Base-by-base conservation (phyloP, 1,140 invertebrate genomes). In the Tetraneura akinire region DNA sequence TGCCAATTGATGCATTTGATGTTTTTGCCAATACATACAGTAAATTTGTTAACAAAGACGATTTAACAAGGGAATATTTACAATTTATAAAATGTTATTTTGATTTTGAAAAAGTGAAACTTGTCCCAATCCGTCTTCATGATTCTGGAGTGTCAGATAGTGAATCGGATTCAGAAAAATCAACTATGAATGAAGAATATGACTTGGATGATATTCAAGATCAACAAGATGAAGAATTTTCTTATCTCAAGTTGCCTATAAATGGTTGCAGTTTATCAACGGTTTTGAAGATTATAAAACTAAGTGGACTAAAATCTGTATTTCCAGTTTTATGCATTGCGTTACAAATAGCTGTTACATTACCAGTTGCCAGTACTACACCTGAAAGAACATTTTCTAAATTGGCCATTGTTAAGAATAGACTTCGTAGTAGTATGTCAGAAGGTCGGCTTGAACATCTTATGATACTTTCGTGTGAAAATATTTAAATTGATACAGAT, bases 321-420 rank as follows among this genome's bases (percentile, higher is more conserved):
- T 64, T 37, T 32, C 62, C 62, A 18, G 18, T 18, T n/a, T n/a
- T 64, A 64, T 8, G 32, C 18, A 32, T 32, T 32, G 32, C 29
- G 18, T 32, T 64, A n/a, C 32, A 64, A 64, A 64, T 64, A n/a
- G 62, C 62, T 64, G 26, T 29, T 32, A 64, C 29, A 64, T 64
- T 64, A 37, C 29, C 62, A 10, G 62, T 64, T 32, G 26, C 62
- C 32, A 29, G 62, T 64, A 64, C 60, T 32, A 64, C 62, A 37
- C 62, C 62, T 16, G 62, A 64, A 64, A 64, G 62, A 64, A 37
- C 62, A 13, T 64, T 64, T 64, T 64, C 62, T 14, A 32, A 32
- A 18, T 8, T 64, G 16, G 32, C 26, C 14, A 32, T 64, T n/a
- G 29, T 64, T 13, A 64, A 64, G 18, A 64, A 64, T 37, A 29